Evolutionary conservation across 1,140 invertebrate genomes (phyloP), one percentile per base, ranked within the genome.

Genomic region (Trachelipus rathkii): DNA sequence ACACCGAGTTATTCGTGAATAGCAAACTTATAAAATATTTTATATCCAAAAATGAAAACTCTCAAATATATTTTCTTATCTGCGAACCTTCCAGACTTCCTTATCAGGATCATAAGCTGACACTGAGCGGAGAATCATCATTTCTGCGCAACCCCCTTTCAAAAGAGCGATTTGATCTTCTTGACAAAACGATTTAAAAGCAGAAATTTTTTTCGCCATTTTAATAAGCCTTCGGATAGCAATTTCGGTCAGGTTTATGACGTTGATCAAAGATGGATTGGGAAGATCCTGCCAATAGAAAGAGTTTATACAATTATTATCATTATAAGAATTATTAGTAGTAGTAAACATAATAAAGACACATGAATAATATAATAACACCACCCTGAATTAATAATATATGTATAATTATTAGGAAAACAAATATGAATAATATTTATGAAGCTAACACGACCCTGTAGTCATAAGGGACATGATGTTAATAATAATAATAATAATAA

Each of bases 221-320:
- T 95, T 94, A 81, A 96, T 96, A 23, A 97, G 86, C 50, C 95
- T 87, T 74, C 94, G 86, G 79, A 97, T 96, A 4, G 94, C 94
- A 75, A 95, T 90, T 4, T 95, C 94, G 0, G 94, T 96, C 82
- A 97, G 87, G 86, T 95, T 95, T 71, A 95, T 93, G 7, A 95
- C 90, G 82, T 92, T 92, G 68, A 95, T 85, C 0, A 95, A 84
- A 46, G 89, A 88, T 0, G 92, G 92, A 84, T 93, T 91, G 24
- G 69, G 73, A 0, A 77, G 77, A 71, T 81, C 79, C 79, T 81
- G 79, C 0, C 46, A 70, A 50, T 23, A 19, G 33, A 33, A 33
- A 6, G 33, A 33, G 1, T 33, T 33, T n/a, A n/a, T n/a, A 66
- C 21, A 21, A 10, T 67, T 9, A 15, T 67, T 19, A 15, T 15